These are phyloP conservation scores for Eonycteris spelaea DNA, from an alignment of 2,113 vertebrate species.

Conservation along the genomic window DNA sequence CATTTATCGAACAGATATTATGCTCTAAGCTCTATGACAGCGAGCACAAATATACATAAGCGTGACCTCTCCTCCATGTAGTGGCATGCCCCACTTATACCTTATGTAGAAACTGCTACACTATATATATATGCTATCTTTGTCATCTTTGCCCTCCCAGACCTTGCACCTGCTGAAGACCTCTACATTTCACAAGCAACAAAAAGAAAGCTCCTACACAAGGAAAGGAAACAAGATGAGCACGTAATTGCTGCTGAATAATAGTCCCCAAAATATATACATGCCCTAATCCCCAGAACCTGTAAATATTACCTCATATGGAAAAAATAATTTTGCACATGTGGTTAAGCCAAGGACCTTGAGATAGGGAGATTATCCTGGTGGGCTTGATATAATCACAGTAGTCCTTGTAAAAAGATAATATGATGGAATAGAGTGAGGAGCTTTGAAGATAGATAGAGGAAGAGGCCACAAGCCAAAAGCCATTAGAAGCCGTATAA, in stretches of 20 bases:
- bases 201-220: background rate
- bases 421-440: background rate
- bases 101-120: background rate
- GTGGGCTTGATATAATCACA: background rate
- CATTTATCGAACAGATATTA: background rate
- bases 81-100: accelerated
- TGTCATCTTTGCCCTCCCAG: background rate
- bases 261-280: background rate
- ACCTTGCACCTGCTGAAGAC: background rate
- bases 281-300: accelerated
- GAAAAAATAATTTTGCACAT: background rate
- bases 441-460: background rate
- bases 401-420: background rate
- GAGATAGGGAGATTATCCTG: background rate
- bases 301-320: background rate
- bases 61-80: background rate
- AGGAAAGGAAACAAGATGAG: background rate
- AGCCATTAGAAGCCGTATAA: background rate
- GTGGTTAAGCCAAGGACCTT: background rate
- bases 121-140: background rate
- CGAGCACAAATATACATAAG: background rate
- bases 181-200: background rate
- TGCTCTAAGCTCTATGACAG: background rate
- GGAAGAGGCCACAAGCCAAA: accelerated
- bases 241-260: background rate